These are phyloP conservation scores for Halocynthia aurantium DNA, from an alignment of 23 tunicate species.

Conservation along the genomic window DNA sequence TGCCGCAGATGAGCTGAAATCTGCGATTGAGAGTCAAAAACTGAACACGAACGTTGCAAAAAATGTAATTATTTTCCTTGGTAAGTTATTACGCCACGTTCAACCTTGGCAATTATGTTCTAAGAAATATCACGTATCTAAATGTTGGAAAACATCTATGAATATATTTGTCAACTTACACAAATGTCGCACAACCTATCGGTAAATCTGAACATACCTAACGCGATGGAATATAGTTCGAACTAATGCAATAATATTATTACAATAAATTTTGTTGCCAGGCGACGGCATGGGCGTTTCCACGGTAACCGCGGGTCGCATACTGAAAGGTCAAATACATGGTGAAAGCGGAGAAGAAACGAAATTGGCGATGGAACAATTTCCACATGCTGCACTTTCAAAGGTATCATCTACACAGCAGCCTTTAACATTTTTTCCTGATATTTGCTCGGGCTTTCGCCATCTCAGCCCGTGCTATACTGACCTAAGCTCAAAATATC, in stretches of 20 bases:
- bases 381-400: slow-evolving; percentile 20
- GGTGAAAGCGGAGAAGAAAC: slow-evolving; percentile 31
- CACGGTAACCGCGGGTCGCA: slow-evolving; percentile 40
- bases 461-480: too few relatives aligned
- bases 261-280: background rate
- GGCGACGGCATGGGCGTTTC: slow-evolving; percentile 53
- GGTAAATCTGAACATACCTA: too few relatives aligned
- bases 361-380: slow-evolving; percentile 22
- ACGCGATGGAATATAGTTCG: too few relatives aligned
- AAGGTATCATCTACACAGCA: slow-evolving; percentile 2
- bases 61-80: slow-evolving; percentile 39
- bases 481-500: too few relatives aligned
- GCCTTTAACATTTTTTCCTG: background rate
- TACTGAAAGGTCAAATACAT: slow-evolving; percentile 26
- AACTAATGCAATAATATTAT: too few relatives aligned
- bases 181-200: too few relatives aligned
- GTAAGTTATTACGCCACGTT: background rate
- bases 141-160: too few relatives aligned
- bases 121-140: too few relatives aligned
- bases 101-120: too few relatives aligned
- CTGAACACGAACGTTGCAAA: slow-evolving; percentile 37
- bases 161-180: too few relatives aligned
- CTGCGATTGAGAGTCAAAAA: slow-evolving; percentile 10
- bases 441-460: too few relatives aligned
- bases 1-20: slow-evolving; percentile 9